A percentile compares a stretch with the other conserved stretches of the same genome.
Conservation (phyloP, 2,888 invertebrate species). For the Eupsilia transversa region DNA sequence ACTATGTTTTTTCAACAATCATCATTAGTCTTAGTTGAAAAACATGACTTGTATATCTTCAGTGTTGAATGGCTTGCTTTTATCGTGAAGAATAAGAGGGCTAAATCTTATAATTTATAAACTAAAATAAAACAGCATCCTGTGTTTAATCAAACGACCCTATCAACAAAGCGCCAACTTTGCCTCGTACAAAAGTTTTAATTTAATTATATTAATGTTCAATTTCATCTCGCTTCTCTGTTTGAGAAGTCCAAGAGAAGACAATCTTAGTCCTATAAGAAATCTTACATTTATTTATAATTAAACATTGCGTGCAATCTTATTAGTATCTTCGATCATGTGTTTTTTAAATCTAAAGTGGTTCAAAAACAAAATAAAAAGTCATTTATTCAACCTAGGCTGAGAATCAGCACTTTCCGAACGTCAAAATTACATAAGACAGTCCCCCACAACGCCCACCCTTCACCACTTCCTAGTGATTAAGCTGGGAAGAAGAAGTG, state of each 20-base stretch:
- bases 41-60: not conserved
- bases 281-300: conserved; percentile 13
- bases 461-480: too few relatives aligned
- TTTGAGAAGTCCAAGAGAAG: conserved; percentile 29
- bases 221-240: conserved; percentile 30
- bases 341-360: too few relatives aligned
- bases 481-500: too few relatives aligned
- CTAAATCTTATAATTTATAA: not conserved
- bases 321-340: too few relatives aligned
- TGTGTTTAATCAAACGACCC: conserved; percentile 45
- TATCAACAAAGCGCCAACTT: conserved; percentile 45
- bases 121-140: conserved; percentile 14
- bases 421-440: too few relatives aligned
- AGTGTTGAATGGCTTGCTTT: not conserved
- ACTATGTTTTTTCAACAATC: not conserved
- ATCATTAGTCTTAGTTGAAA: not conserved
- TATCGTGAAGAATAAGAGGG: not conserved
- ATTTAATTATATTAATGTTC: conserved; percentile 62
- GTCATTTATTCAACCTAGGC: too few relatives aligned
- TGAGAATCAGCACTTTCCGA: too few relatives aligned
- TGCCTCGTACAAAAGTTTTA: conserved; percentile 54
- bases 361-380: too few relatives aligned
- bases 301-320: too few relatives aligned
- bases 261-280: not conserved
- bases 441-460: too few relatives aligned